phyloP scores from a whole-genome alignment of 1,140 invertebrate genomes.

The Dinoponera quadriceps region DNA sequence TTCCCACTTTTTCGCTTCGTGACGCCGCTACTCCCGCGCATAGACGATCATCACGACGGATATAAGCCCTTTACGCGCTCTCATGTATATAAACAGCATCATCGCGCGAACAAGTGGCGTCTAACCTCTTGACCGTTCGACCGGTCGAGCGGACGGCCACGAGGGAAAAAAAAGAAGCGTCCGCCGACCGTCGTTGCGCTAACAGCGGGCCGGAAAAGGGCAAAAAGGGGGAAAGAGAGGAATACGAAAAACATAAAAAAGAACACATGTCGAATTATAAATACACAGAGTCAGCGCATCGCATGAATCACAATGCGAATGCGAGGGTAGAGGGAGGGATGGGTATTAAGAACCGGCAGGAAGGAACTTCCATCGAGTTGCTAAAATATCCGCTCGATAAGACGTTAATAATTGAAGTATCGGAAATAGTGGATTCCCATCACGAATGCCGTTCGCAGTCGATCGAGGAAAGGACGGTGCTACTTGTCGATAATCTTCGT shows the following conservation, averaged over 20 bases:
- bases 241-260: not conserved
- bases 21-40: not conserved
- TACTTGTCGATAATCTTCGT: constrained; percentile 49
- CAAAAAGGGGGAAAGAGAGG: no score
- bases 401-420: constrained; percentile 53
- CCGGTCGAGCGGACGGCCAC: not conserved
- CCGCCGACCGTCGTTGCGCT: no score
- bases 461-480: constrained; percentile 36
- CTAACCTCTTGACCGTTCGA: not conserved
- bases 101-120: not conserved
- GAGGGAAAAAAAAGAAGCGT: no score
- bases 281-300: not conserved
- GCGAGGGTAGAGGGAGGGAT: no score
- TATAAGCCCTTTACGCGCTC: not conserved
- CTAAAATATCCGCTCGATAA: constrained; percentile 14
- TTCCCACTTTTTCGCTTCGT: not conserved
- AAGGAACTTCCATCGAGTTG: not conserved
- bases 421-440: constrained; percentile 40
- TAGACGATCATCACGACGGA: constrained; percentile 18
- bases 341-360: not conserved
- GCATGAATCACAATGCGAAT: not conserved
- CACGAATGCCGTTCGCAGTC: constrained; percentile 34
- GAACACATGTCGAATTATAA: not conserved
- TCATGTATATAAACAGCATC: not conserved
- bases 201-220: no score